These are phyloP conservation scores for Hippoglossus hippoglossus DNA, from an alignment of 2,797 vertebrate genomes.

Conservation along the genomic window DNA sequence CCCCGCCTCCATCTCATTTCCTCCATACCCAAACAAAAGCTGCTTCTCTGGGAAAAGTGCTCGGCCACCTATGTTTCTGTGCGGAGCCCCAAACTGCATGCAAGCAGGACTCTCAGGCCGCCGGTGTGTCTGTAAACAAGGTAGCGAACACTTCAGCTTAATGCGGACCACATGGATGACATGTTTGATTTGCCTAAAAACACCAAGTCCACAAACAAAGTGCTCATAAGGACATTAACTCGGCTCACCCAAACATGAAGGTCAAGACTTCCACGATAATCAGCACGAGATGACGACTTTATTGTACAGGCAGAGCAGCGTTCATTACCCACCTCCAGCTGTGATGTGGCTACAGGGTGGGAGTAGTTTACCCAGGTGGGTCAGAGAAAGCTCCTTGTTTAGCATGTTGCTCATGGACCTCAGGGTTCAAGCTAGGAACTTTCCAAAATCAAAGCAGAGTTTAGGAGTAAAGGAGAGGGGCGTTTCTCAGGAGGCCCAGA, in stretches of 20 bases:
- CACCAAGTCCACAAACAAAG: slow-evolving; percentile 9
- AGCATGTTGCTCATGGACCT: slow-evolving; percentile 1
- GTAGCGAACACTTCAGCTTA: slow-evolving; percentile 23
- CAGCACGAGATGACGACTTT: slow-evolving; percentile 1
- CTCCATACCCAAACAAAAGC: slow-evolving; percentile 78
- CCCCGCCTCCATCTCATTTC: slow-evolving; percentile 61
- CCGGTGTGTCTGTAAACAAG: slow-evolving; percentile 43
- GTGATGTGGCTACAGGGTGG: slow-evolving; percentile 20
- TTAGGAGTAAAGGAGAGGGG: too few relatives aligned
- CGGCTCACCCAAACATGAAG: slow-evolving; percentile 28
- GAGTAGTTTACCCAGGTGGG: slow-evolving; percentile 32
- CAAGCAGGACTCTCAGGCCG: slow-evolving; percentile 3
- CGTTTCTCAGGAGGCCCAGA: neutral
- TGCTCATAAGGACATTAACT: neutral
- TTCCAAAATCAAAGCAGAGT: slow-evolving; percentile 24
- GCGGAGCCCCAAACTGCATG: slow-evolving; percentile 28
- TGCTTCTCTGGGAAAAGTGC: slow-evolving; percentile 66
- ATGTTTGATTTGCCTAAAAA: slow-evolving; percentile 28
- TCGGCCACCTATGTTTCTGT: slow-evolving; percentile 52
- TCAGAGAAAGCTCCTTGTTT: slow-evolving; percentile 13
- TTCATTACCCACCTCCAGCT: slow-evolving; percentile 5
- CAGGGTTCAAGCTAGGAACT: slow-evolving; percentile 15
- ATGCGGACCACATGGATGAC: neutral
- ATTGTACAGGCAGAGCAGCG: neutral
- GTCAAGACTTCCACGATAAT: slow-evolving; percentile 16